A percentile compares a stretch with the other conserved stretches of the same genome.
Evolutionary conservation across 2,888 invertebrate species (phyloP).

Genomic region (Drosophila niveifrons): DNA sequence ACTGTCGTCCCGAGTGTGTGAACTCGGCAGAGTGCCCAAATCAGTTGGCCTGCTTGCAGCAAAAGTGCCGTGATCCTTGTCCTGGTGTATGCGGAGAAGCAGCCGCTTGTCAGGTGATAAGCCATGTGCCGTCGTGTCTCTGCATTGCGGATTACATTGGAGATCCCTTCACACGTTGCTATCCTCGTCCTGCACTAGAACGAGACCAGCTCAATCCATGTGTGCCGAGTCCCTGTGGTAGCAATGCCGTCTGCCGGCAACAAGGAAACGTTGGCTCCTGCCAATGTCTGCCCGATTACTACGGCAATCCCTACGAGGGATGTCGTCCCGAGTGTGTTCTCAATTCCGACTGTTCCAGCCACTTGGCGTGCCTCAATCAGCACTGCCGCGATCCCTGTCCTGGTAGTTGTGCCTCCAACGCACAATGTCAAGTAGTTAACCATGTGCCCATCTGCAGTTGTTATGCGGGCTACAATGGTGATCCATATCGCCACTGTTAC

Average conservation of each 20-base stretch:
- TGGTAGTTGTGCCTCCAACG: conserved; percentile 91
- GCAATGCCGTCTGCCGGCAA: conserved; percentile 87
- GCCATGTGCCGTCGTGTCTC: conserved; percentile 91
- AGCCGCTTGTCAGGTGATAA: conserved; percentile 91
- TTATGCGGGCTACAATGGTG: conserved; percentile 87
- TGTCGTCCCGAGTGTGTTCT: conserved; percentile 91
- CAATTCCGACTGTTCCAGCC: conserved; percentile 89
- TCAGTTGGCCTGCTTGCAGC: conserved; percentile 90
- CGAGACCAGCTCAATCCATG: conserved; percentile 86
- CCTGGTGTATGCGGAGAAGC: conserved; percentile 91
- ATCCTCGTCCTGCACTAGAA: conserved; percentile 76
- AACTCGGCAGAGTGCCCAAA: conserved; percentile 91
- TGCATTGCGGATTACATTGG: conserved; percentile 86
- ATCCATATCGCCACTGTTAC: conserved; percentile 89
- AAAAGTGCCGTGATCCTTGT: conserved; percentile 92
- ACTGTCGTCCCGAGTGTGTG: conserved; percentile 91
- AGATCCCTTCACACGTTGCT: conserved; percentile 88
- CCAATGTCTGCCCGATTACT: conserved; percentile 88
- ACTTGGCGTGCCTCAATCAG: conserved; percentile 89
- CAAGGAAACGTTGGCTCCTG: conserved; percentile 87
- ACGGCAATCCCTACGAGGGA: conserved; percentile 90
- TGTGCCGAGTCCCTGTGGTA: conserved; percentile 89
- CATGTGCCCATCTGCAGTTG: conserved; percentile 93
- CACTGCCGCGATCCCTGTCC: conserved; percentile 91
- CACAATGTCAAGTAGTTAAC: conserved; percentile 91